Percentiles rank a stretch among this genome's conserved stretches.
Conservation (phyloP, 2,113 vertebrate genomes). For the Hippocampus mohnikei region DNA sequence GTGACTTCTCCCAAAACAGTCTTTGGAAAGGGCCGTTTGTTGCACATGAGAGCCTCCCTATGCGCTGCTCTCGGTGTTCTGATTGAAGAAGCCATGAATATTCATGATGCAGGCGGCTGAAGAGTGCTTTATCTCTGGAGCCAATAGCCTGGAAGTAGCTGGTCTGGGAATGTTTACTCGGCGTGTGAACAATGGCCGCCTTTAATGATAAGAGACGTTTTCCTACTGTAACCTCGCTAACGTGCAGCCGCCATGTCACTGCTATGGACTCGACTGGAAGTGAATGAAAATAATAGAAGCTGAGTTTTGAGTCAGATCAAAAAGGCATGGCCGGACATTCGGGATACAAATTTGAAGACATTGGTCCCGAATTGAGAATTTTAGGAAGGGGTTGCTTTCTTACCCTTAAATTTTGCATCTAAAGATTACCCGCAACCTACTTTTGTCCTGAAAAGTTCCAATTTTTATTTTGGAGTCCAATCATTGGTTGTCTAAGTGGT, state of each 20-base stretch:
- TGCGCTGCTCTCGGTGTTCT: conserved; percentile 33
- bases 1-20: conserved; percentile 55
- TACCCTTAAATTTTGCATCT: neutral
- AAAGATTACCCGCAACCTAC: neutral
- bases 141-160: conserved; percentile 59
- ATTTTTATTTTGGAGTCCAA: neutral
- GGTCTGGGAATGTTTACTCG: conserved; percentile 36
- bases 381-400: neutral
- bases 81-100: conserved; percentile 71
- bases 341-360: neutral
- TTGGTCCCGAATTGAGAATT: no score
- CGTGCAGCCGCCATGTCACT: neutral
- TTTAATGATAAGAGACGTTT: conserved; percentile 41
- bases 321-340: neutral
- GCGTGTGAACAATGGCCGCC: conserved; percentile 35
- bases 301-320: neutral
- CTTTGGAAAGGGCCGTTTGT: conserved; percentile 43
- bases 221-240: conserved; percentile 6
- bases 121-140: conserved; percentile 50
- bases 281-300: neutral
- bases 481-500: neutral
- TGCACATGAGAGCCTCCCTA: conserved; percentile 6
- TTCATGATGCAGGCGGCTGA: conserved; percentile 54
- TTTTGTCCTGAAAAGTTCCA: neutral
- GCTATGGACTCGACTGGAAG: neutral